Evolutionary conservation across 2,797 vertebrate genomes (phyloP), one percentile per base, ranked within the genome.

Genomic region (Gymnopithys bicolor): DNA sequence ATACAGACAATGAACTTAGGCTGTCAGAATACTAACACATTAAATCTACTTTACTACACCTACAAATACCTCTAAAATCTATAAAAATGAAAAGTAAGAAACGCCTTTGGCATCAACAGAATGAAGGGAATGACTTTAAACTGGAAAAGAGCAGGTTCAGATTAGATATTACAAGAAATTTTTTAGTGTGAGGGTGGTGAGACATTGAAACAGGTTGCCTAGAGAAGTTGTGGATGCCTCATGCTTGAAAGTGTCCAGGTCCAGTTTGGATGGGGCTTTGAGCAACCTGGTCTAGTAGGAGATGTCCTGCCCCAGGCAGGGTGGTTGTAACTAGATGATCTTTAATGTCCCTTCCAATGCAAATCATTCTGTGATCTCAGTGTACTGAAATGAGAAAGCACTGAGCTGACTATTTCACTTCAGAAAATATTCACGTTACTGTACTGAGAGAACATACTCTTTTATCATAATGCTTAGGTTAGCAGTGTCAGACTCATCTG

Each of bases 331-430:
- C 11, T 30, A 25, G 24, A 9, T 37, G 7, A 18, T 51, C 13
- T 51, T 56, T 39, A 30, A 25, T n/a, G 11, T 39, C 14, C 5
- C 11, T 77, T 77, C 45, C n/a, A 70, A 37, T 2, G 13, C 43
- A 46, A 2, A 52, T 51, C 5, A 33, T 60, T 49, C 32, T 16
- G 7, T 63, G 39, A n/a, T 66, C 32, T 46, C 5, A 12, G 43
- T 49, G 19, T 78, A 5, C 10, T 59, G 13, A 55, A 30, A 37
- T 75, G 16, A 85, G 60, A 49, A 69, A 16, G 21, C 51, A 7
- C 15, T 68, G 0, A 2, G 2, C 58, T 59, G 56, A 48, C 6
- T 41, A 0, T 55, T 75, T 78, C 5, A 19, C 7, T 59, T n/a
- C 21, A 21, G 21, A 39, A 30, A 39, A 5, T 35, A 21, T 69